These are phyloP conservation scores for Sialis fuliginosa DNA, from an alignment of 2,888 invertebrate genomes.

Conservation along the genomic window DNA sequence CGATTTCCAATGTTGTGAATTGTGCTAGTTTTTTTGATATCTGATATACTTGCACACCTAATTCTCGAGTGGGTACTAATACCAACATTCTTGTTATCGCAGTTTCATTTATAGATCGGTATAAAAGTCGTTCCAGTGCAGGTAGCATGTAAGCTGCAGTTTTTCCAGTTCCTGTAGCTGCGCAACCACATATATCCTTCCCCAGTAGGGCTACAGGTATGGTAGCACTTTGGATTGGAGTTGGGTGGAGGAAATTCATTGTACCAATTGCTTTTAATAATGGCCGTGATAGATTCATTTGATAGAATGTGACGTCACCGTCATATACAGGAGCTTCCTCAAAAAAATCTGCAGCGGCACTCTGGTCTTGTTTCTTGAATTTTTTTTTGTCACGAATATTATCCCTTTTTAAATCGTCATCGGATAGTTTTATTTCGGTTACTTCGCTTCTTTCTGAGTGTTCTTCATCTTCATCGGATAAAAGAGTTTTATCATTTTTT, in stretches of 20 bases:
- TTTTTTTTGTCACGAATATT: conserved; percentile 43
- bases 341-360: conserved; percentile 31
- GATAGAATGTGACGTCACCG: conserved; percentile 57
- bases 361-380: conserved; percentile 24
- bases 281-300: conserved; percentile 93
- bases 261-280: conserved; percentile 77
- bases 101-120: conserved; percentile 50
- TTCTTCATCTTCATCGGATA: conserved; percentile 26
- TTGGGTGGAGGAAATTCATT: conserved; percentile 83
- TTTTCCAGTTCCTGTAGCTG: conserved; percentile 95
- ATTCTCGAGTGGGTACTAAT: conserved; percentile 89
- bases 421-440: conserved; percentile 48
- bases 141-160: conserved; percentile 98
- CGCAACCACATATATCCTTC: conserved; percentile 94
- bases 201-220: conserved; percentile 81
- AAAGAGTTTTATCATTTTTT: conserved; percentile 28
- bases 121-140: conserved; percentile 81
- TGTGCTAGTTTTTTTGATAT: conserved; percentile 83
- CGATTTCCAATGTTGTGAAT: conserved; percentile 66
- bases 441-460: conserved; percentile 26
- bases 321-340: conserved; percentile 51
- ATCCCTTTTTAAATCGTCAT: conserved; percentile 60
- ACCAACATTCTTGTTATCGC: conserved; percentile 72
- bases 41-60: conserved; percentile 95
- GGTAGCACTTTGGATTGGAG: conserved; percentile 90